Evolutionary conservation across 2,888 invertebrate genomes (phyloP).

Genomic region (Agonopterix arenella): DNA sequence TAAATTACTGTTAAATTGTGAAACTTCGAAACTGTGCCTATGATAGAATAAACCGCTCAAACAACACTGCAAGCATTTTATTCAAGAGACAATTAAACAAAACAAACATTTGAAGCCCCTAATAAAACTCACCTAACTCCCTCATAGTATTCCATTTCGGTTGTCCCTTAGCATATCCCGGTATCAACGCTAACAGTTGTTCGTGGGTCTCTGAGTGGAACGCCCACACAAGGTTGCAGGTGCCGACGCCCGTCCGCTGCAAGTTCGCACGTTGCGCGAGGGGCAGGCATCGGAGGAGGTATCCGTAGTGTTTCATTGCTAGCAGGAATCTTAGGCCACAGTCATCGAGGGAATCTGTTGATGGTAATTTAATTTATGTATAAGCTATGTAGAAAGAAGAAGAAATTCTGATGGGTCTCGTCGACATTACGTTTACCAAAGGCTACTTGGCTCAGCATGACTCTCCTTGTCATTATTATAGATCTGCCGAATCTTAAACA

Average conservation of each 20-base stretch:
- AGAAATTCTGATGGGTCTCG: no score
- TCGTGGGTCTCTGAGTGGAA: conserved; percentile 99
- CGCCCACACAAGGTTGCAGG: conserved; percentile 98
- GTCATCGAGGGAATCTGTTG: conserved; percentile 92
- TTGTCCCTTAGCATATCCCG: conserved; percentile 89
- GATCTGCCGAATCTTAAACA: not conserved
- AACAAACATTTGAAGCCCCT: no score
- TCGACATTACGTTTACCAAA: no score
- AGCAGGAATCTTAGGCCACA: conserved; percentile 97
- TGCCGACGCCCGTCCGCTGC: conserved; percentile 91
- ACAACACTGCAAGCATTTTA: no score
- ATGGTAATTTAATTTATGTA: not conserved
- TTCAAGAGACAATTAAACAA: no score
- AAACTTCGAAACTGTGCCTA: no score
- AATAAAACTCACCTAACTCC: conserved; percentile 81
- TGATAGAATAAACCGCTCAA: no score
- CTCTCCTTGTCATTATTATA: no score
- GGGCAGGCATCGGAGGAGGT: conserved; percentile 94
- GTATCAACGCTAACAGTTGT: conserved; percentile 92
- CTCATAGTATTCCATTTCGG: conserved; percentile 93
- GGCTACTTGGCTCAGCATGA: no score
- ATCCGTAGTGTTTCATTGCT: conserved; percentile 98
- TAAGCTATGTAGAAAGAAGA: not conserved
- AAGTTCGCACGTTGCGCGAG: conserved; percentile 90
- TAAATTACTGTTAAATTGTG: no score